Conservation (phyloP, 2,888 invertebrate species). For the Lasioglossum calceatum region DNA sequence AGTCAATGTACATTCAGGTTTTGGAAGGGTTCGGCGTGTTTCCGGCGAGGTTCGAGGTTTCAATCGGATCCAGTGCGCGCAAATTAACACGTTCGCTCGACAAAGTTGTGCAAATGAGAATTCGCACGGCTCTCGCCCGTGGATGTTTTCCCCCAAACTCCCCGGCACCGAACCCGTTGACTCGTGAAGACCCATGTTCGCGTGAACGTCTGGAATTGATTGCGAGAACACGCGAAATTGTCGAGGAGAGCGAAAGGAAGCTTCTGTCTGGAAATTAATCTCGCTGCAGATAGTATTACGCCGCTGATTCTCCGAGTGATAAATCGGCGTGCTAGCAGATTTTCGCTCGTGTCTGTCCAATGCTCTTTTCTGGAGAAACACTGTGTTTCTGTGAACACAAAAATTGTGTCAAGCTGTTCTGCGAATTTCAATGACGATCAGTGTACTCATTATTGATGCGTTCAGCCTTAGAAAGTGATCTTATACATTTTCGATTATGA, state of each 20-base stretch:
- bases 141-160: background rate
- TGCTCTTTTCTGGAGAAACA: background rate
- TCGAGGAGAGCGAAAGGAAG: background rate
- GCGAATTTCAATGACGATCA: background rate
- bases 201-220: slow-evolving; percentile 3
- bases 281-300: background rate
- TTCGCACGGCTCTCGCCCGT: background rate
- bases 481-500: background rate
- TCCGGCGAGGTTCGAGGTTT: background rate
- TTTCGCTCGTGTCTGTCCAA: background rate
- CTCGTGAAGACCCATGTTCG: slow-evolving; percentile 3
- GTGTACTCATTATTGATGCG: background rate
- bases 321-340: background rate
- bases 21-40: background rate
- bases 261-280: slow-evolving; percentile 1
- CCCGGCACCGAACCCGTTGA: background rate
- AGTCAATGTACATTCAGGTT: background rate
- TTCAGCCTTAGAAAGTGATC: background rate
- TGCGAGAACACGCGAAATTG: background rate
- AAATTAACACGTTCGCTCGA: background rate
- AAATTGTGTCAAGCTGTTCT: background rate
- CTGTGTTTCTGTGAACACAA: background rate
- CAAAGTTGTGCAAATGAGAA: background rate
- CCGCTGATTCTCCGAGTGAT: background rate
- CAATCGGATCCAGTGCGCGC: slow-evolving; percentile 1